Base-by-base conservation (phyloP, 2,797 vertebrate genomes). In the Phrynocephalus vlangalii region DNA sequence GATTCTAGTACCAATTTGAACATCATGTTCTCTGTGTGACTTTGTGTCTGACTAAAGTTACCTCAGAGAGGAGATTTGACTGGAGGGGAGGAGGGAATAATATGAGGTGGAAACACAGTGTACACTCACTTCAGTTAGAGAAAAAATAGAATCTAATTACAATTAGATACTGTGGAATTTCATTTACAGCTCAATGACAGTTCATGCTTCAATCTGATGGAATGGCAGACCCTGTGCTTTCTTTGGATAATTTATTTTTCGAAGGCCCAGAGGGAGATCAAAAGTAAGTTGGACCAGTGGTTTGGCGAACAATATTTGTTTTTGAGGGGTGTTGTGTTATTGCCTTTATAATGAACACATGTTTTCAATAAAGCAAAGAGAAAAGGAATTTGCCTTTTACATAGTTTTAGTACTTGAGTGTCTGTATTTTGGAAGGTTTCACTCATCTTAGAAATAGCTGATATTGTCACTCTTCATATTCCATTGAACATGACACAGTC, bases 231-330 rank as follows among this genome's bases (percentile, higher is more conserved):
- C 88, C 85, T 89, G 83, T 92, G n/a, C 95, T 97, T 93, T 94
- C 97, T 71, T 87, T 98, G 95, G 97, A 98, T 93, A 95, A 91
- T 94, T 95, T 98, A 81, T 98, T 98, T 97, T 98, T 97, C 95
- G 97, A 98, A 93, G 97, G 96, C 94, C 97, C 97, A 70, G 82
- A 95, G 91, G 92, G 96, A 90, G 95, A 94, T 83, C 96, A 97
- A 97, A 97, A 97, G 98, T 99, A 97, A 97, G 96, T 97, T 93
- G 90, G 28, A 77, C 75, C 83, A 88, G 72, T 91, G 83, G 1
- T 92, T 91, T 88, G 75, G 26, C 72, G 68, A 18, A 56, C 28
- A 26, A 68, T 63, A 72, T 18, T 33, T 73, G 28, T 28, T n/a
- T 20, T 44, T 1, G 18, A 6, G 16, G 18, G 7, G 6, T 26